Evolutionary conservation across 92 coral and sea anemone genomes (phyloP).

Genomic region (Palythoa grandis): DNA sequence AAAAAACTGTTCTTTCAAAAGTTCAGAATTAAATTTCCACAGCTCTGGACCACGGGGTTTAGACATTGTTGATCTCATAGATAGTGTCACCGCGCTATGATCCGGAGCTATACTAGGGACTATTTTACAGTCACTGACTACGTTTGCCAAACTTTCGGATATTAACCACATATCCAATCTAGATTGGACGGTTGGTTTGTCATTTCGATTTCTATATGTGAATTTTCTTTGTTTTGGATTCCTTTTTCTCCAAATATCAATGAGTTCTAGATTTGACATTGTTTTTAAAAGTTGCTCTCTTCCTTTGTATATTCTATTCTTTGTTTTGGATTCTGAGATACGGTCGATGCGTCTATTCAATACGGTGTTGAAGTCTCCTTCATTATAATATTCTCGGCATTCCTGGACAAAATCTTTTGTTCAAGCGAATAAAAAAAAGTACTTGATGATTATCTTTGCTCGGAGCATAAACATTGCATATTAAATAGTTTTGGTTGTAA

Average conservation of each 20-base stretch:
- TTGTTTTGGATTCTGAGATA: background rate
- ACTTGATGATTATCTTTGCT: background rate
- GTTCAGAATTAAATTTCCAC: slow-evolving; percentile 15
- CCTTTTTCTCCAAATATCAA: slow-evolving; percentile 14
- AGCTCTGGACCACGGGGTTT: slow-evolving; percentile 7
- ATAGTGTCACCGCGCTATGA: background rate
- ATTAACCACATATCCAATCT: slow-evolving; percentile 21
- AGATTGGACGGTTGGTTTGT: background rate
- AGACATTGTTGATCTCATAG: background rate
- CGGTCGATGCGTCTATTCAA: too few relatives aligned
- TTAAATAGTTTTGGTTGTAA: background rate
- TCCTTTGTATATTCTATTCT: background rate
- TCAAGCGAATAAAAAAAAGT: background rate
- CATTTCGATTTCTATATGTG: slow-evolving; percentile 1
- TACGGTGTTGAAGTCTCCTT: slow-evolving; percentile 2
- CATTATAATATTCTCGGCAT: slow-evolving; percentile 6
- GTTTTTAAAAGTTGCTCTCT: slow-evolving; percentile 9
- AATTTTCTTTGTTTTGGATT: slow-evolving; percentile 2
- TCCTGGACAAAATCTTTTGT: background rate
- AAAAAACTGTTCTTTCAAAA: slow-evolving; percentile 1
- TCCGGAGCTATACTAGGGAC: too few relatives aligned
- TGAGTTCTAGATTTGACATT: slow-evolving; percentile 1
- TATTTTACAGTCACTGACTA: background rate
- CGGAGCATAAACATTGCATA: slow-evolving; percentile 4
- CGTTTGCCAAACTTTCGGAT: background rate